Percentiles rank a stretch among this genome's conserved stretches.
Evolutionary conservation across 1,140 invertebrate species (phyloP).

Genomic region (Triops longicaudatus): DNA sequence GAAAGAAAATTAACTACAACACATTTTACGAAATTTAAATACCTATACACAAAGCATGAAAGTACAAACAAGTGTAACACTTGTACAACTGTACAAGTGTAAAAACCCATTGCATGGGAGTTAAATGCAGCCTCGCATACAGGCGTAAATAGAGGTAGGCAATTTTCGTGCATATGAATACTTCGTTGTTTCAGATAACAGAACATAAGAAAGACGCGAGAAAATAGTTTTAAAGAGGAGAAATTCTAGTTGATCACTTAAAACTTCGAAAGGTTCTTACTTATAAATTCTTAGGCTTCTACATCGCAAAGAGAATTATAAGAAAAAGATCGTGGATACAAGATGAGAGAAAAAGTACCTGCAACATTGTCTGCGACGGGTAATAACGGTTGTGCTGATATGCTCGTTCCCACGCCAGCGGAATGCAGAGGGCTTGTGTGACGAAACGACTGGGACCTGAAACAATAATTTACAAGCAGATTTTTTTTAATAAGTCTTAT

Average conservation of each 20-base stretch:
- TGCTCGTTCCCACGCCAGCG: constrained; percentile 25
- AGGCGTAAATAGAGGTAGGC: too few relatives aligned
- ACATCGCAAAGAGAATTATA: neutral
- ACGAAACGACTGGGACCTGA: constrained; percentile 29
- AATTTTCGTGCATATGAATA: too few relatives aligned
- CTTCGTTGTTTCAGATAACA: too few relatives aligned
- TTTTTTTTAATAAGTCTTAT: too few relatives aligned
- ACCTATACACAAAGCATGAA: too few relatives aligned
- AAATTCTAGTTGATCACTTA: neutral
- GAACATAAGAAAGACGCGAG: too few relatives aligned
- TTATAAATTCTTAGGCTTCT: neutral
- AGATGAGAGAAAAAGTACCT: constrained; percentile 16
- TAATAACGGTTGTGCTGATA: constrained; percentile 27
- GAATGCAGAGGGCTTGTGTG: constrained; percentile 28
- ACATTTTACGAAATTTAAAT: too few relatives aligned
- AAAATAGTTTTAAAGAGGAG: neutral
- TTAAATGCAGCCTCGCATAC: too few relatives aligned
- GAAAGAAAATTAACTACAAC: too few relatives aligned
- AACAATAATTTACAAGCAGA: neutral
- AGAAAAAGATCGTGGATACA: neutral
- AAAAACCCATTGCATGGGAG: too few relatives aligned
- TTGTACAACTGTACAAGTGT: too few relatives aligned
- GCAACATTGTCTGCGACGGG: constrained; percentile 25
- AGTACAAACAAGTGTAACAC: too few relatives aligned
- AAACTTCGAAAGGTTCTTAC: neutral